A percentile compares a stretch with the other conserved stretches of the same genome.
Conservation (phyloP, 92 coral and sea anemone genomes). For the Heteractis magnifica region DNA sequence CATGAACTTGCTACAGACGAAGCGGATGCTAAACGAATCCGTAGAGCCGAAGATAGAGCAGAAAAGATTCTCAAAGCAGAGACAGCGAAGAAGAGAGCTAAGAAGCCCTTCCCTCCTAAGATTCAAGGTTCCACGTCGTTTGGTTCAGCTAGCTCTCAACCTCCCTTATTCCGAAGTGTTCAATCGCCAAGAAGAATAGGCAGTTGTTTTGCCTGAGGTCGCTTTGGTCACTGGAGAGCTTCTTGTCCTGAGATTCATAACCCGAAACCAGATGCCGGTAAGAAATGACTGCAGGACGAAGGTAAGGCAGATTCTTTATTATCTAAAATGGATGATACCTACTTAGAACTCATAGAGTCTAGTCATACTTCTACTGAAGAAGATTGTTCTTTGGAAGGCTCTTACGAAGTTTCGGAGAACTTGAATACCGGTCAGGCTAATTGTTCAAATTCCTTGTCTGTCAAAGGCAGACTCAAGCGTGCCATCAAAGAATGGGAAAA, state of each 20-base stretch:
- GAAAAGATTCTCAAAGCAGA: slow-evolving; percentile 37
- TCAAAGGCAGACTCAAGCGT: no score
- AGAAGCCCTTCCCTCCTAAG: slow-evolving; percentile 1
- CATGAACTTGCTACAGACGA: slow-evolving; percentile 35
- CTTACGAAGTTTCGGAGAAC: not conserved
- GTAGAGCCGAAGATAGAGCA: slow-evolving; percentile 48
- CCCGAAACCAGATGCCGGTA: slow-evolving; percentile 9
- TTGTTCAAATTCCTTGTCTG: no score
- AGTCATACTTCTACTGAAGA: not conserved
- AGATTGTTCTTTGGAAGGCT: not conserved
- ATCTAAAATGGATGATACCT: not conserved
- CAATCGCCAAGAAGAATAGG: not conserved
- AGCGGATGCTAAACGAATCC: slow-evolving; percentile 37
- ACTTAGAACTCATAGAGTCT: not conserved
- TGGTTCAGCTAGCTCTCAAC: not conserved
- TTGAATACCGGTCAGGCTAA: no score
- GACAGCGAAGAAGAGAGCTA: slow-evolving; percentile 22
- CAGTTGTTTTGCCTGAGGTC: slow-evolving; percentile 48
- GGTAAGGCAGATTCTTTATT: slow-evolving; percentile 6
- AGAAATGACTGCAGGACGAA: slow-evolving; percentile 24
- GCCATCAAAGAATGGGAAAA: no score
- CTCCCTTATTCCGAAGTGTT: not conserved
- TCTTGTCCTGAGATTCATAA: slow-evolving; percentile 15
- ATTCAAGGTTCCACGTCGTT: not conserved
- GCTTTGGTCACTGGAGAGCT: slow-evolving; percentile 31